phyloP scores from a whole-genome alignment of 2,888 invertebrate species.

The Halictus ligatus region DNA sequence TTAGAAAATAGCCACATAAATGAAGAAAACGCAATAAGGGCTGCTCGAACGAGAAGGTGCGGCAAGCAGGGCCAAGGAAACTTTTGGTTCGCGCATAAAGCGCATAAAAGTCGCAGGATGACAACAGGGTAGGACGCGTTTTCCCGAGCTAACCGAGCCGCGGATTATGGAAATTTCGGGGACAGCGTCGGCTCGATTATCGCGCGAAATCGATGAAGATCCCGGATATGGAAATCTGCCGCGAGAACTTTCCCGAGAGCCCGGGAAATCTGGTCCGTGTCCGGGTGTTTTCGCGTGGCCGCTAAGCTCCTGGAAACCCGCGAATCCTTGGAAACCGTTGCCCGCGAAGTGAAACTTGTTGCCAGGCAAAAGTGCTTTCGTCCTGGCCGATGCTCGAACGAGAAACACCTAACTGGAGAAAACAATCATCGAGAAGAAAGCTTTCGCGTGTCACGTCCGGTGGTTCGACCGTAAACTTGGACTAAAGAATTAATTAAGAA shows the following conservation, averaged over 20 bases:
- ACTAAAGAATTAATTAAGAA: no score
- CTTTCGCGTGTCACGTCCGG: no score
- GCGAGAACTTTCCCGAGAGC: constrained; percentile 26
- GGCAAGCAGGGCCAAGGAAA: not conserved
- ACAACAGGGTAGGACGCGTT: not conserved
- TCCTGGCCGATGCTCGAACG: not conserved
- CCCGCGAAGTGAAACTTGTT: constrained; percentile 15
- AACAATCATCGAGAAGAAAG: not conserved
- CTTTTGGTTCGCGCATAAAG: not conserved
- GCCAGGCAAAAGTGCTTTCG: constrained; percentile 3
- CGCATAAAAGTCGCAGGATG: not conserved
- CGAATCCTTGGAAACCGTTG: constrained; percentile 2
- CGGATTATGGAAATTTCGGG: constrained; percentile 30
- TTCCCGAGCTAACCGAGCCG: not conserved
- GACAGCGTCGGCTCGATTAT: constrained; percentile 19
- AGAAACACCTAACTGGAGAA: not conserved
- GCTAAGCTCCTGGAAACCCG: not conserved
- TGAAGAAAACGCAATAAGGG: not conserved
- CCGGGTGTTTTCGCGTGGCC: not conserved
- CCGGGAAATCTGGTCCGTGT: constrained; percentile 4
- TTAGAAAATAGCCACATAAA: no score
- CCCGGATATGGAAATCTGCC: constrained; percentile 32
- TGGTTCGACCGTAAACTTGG: no score
- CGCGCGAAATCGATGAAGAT: constrained; percentile 35
- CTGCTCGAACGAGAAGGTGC: not conserved